phyloP scores from a whole-genome alignment of 2,113 vertebrate genomes.

The Lycaon pictus region DNA sequence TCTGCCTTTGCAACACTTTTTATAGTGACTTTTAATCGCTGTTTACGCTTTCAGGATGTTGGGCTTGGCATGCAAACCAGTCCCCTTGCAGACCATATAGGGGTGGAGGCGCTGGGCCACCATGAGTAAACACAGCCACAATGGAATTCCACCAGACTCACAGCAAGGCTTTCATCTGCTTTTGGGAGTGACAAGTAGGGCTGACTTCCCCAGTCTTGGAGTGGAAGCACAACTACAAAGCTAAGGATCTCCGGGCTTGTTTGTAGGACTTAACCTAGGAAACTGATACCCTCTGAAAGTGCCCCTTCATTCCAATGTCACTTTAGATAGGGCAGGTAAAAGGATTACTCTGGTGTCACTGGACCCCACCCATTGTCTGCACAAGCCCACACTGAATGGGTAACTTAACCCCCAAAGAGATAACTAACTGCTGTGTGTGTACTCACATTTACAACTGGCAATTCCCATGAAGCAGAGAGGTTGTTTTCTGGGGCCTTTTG shows the following conservation, averaged over 20 bases:
- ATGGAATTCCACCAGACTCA: conserved; percentile 59
- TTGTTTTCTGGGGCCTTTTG: conserved; percentile 68
- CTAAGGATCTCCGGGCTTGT: conserved; percentile 31
- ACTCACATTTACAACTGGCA: conserved; percentile 80
- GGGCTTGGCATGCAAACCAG: not conserved
- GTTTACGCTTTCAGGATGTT: not conserved
- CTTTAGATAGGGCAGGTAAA: conserved; percentile 85
- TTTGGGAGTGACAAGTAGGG: not conserved
- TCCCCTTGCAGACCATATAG: not conserved
- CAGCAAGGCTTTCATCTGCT: conserved; percentile 71
- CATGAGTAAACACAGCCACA: conserved; percentile 61
- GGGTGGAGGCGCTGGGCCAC: not conserved
- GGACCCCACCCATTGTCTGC: conserved; percentile 89
- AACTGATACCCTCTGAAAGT: conserved; percentile 89
- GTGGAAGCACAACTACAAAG: not conserved
- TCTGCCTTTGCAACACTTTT: not conserved
- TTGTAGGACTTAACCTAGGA: conserved; percentile 84
- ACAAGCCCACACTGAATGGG: conserved; percentile 78
- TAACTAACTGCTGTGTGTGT: conserved; percentile 76
- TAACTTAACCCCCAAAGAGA: conserved; percentile 84
- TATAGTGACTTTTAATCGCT: accelerated
- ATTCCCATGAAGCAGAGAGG: conserved; percentile 89
- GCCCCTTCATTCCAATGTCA: conserved; percentile 85
- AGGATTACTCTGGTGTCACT: conserved; percentile 87
- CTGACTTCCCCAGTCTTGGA: conserved; percentile 4